phyloP scores from a whole-genome alignment of 2,113 vertebrate genomes.

The Grantiella picta region DNA sequence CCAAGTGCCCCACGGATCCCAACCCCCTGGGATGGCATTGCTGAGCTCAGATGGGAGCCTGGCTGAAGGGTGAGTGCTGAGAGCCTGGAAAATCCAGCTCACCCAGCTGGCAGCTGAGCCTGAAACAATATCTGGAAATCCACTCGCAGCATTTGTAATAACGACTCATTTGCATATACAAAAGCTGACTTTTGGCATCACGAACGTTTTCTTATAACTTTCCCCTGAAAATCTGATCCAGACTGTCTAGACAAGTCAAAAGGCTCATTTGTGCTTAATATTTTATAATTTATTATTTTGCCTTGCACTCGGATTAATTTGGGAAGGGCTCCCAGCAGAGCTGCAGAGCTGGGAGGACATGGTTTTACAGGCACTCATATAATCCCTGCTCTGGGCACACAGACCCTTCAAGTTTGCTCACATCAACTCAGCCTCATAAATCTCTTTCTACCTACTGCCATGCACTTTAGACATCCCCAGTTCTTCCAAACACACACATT shows the following conservation, averaged over 20 bases:
- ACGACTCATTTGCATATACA: conserved; percentile 5
- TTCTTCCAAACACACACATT: conserved; percentile 3
- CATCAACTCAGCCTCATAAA: not conserved
- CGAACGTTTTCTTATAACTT: not conserved
- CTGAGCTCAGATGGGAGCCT: not conserved
- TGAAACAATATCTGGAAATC: conserved; percentile 4
- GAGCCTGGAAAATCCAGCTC: not conserved
- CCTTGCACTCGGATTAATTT: not conserved
- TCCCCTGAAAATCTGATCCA: conserved; percentile 34
- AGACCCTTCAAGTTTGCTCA: not conserved
- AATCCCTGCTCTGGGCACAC: not conserved
- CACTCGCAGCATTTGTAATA: not conserved
- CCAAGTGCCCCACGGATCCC: not conserved
- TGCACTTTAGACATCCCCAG: not conserved
- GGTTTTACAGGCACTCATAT: not conserved
- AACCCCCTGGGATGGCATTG: not conserved
- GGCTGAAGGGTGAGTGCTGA: not conserved
- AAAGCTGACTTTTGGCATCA: conserved; percentile 11
- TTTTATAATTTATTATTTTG: conserved; percentile 22
- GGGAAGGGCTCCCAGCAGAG: not conserved
- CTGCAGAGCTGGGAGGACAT: not conserved
- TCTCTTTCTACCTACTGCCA: not conserved
- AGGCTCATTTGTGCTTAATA: not conserved
- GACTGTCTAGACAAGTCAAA: conserved; percentile 61
- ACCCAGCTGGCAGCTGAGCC: not conserved